Evolutionary conservation across 2,888 invertebrate species (phyloP).

Genomic region (Bembecia ichneumoniformis): DNA sequence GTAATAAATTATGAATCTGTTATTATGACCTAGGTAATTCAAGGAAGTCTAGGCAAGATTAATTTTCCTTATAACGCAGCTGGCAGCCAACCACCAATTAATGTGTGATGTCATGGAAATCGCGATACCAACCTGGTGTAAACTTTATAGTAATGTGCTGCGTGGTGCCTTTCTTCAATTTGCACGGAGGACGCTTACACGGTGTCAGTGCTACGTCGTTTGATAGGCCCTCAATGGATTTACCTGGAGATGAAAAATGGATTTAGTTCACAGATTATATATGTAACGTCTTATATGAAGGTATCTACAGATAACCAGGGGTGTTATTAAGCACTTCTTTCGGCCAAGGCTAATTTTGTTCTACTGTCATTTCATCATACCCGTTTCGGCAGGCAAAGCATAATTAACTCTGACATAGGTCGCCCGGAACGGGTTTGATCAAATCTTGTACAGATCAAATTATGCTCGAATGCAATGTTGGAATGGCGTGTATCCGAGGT

Average conservation of each 20-base stretch:
- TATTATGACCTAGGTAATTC: background rate
- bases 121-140: constrained; percentile 55
- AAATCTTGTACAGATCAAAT: no score
- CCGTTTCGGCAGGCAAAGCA: no score
- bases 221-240: constrained; percentile 36
- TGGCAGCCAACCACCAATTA: background rate
- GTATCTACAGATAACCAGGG: no score
- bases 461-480: no score
- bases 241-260: constrained; percentile 50
- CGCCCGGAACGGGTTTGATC: no score
- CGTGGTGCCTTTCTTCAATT: constrained; percentile 73
- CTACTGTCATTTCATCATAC: no score
- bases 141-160: constrained; percentile 73
- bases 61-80: background rate
- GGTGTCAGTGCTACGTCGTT: constrained; percentile 68
- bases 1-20: background rate
- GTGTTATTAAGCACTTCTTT: no score
- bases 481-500: no score
- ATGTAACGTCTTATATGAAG: no score
- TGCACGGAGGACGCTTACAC: constrained; percentile 77
- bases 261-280: background rate
- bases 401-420: no score
- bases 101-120: no score
- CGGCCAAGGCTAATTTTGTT: no score
- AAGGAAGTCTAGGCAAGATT: background rate